These are phyloP conservation scores for Eulemur macaco DNA, from an alignment of 2,113 vertebrate species.

Conservation along the genomic window DNA sequence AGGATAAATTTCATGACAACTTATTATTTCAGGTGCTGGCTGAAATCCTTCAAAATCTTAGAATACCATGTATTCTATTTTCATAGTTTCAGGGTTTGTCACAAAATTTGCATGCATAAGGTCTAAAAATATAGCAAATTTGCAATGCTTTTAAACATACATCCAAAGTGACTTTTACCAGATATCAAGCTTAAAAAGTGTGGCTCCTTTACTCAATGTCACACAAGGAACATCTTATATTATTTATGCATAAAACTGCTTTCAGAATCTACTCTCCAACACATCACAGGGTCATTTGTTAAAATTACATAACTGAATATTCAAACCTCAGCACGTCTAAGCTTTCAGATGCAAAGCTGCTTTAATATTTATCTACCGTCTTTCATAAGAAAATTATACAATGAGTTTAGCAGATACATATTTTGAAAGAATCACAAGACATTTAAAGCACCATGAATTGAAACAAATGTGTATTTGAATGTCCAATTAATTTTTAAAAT, in stretches of 20 bases:
- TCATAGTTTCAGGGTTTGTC: background rate
- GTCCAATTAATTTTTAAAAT: conserved; percentile 53
- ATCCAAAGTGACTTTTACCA: background rate
- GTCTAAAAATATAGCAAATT: conserved; percentile 22
- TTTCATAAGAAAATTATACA: conserved; percentile 37
- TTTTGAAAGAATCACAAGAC: conserved; percentile 46
- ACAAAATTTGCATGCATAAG: conserved; percentile 6
- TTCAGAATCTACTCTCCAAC: background rate
- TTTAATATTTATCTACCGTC: conserved; percentile 37
- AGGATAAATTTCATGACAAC: conserved; percentile 30
- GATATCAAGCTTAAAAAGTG: conserved; percentile 3
- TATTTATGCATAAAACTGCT: background rate
- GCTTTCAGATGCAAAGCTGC: background rate
- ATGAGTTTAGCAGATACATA: conserved; percentile 36
- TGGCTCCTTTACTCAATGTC: background rate
- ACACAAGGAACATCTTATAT: background rate
- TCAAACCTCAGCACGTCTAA: background rate
- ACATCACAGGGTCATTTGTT: background rate
- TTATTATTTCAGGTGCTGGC: conserved; percentile 53
- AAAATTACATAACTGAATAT: background rate
- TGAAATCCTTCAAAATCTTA: conserved; percentile 46
- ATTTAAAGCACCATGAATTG: background rate
- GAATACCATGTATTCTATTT: conserved; percentile 32
- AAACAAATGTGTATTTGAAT: conserved; percentile 55
- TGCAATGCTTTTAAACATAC: conserved; percentile 25